Base-by-base conservation (phyloP, 2,113 vertebrate genomes). In the Heteronetta atricapilla region DNA sequence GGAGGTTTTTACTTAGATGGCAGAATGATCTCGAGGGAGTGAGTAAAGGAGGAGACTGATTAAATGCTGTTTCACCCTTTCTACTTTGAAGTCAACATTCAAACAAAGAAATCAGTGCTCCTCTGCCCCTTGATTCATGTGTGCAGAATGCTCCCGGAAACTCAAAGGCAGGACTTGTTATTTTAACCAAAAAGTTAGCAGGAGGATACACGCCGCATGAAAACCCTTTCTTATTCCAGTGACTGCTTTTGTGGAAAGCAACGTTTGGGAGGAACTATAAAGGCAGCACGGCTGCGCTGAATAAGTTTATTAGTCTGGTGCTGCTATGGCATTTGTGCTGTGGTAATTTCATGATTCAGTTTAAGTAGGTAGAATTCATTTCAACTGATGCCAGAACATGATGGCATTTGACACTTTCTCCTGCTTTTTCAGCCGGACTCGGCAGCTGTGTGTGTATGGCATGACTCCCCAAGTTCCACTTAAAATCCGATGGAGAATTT, bases 351-450 rank as follows among this genome's bases (percentile, higher is more conserved):
- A 55, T 48, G 40, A 52, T 36, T 70, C 22, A 6, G 8, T 86
- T 87, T 17, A 55, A 13, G 28, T 42, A 83, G 63, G 63, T 46
- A 91, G 40, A 94, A 59, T 83, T 88, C 25, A 74, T 87, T 70
- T 67, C 63, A 63, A 63, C 64, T n/a, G 15, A 68, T 91, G 82
- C 58, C 73, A 86, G 86, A 93, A 91, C 78, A 7, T 22, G 86
- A 90, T 33, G 31, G 16, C 29, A 29, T 63, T 86, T 48, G 55
- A 85, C 59, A 36, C 0, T 0, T 21, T 13, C 10, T 38, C 34
- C 74, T 81, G 52, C 72, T 88, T n/a, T 80, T 95, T 75, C 80
- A 85, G 40, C 38, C 68, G 60, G 60, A 31, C 21, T 66, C 40
- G 20, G 38, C 55, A 55, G 16, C 1, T 44, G 31, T 80, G 26